Base-by-base conservation (phyloP, 1,140 invertebrate genomes). In the Diplogasteroides magnus region DNA sequence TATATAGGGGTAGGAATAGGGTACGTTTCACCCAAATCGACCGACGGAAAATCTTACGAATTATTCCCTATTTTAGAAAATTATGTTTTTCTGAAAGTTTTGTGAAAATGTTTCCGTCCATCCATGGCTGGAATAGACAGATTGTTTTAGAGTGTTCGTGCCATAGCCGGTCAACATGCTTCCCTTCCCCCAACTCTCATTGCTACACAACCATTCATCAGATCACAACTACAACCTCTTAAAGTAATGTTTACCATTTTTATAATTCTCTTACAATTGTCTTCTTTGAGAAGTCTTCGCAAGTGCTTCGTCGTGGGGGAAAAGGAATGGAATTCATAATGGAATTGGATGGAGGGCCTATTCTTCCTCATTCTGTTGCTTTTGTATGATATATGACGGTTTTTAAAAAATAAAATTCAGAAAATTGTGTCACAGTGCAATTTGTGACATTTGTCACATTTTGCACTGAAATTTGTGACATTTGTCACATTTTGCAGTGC, bases 181-280 rank as follows among this genome's bases (percentile, higher is more conserved):
- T 67, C 66, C 37, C 31, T 72, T 26, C 70, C 70, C 25, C 70
- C 70, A 0, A 72, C 70, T 19, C 57, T 72, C 2, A 61, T 72
- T 25, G 70, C 70, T n/a, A 48, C 25, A n/a, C 32, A 71, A 60
- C 70, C 70, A 14, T 72, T 72, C 58, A 31, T 67, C 14, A 63
- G 58, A 28, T 58, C 58, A 26, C 70, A 72, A 28, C 14, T 68
- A 37, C 60, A 61, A 1, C 29, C 67, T 31, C 31, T 72, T 13
- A 72, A 67, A 31, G 70, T 72, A 61, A 32, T 19, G 37, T 48
- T 11, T 48, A 11, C 37, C 6, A 48, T 48, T 48, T 6, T 19
- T 48, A 48, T 48, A 11, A 19, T 48, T 11, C 6, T 48, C 37
- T 11, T 11, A 48, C 37, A 19, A 48, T 11, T 48, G n/a, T n/a